These are phyloP conservation scores for Sipha maydis DNA, from an alignment of 2,888 invertebrate genomes.

Conservation along the genomic window DNA sequence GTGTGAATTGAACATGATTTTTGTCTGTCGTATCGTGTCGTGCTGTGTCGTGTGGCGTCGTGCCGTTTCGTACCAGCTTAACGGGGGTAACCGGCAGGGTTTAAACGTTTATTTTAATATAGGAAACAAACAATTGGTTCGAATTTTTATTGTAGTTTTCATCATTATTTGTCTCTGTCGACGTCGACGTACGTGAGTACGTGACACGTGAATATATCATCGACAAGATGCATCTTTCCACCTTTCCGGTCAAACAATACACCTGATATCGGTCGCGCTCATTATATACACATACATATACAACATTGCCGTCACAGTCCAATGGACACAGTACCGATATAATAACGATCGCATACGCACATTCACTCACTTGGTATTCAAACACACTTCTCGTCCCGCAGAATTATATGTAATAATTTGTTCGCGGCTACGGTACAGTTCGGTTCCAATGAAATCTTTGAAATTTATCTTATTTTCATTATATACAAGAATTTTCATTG, in stretches of 20 bases:
- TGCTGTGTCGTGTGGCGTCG: too few relatives aligned
- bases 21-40: too few relatives aligned
- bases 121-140: not conserved
- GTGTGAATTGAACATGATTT: too few relatives aligned
- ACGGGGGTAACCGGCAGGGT: not conserved
- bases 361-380: not conserved
- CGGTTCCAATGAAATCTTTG: not conserved
- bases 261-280: not conserved
- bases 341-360: too few relatives aligned
- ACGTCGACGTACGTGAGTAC: not conserved
- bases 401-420: not conserved
- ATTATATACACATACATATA: not conserved
- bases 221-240: not conserved
- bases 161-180: not conserved
- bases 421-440: not conserved
- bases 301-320: not conserved
- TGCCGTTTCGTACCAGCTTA: too few relatives aligned
- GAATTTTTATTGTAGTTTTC: not conserved
- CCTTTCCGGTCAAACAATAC: slow-evolving; percentile 32
- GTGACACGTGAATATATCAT: not conserved
- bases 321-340: not conserved
- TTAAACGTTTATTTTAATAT: not conserved
- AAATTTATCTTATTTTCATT: not conserved
- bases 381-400: not conserved
- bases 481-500: not conserved